Conservation (phyloP, 2,888 invertebrate genomes). For the Cremastinae sp. region DNA sequence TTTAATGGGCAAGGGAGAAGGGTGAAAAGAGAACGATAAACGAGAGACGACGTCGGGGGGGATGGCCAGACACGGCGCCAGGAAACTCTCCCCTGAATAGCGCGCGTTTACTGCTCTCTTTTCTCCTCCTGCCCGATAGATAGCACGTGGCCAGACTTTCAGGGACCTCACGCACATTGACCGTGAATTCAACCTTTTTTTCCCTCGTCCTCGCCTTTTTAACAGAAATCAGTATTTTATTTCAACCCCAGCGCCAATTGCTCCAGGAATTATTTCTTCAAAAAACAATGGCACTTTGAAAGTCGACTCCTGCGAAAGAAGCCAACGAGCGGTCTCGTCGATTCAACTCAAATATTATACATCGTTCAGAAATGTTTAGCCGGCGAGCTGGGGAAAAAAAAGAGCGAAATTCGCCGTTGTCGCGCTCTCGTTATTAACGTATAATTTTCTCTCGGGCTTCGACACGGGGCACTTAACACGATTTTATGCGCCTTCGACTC, state of each 20-base stretch:
- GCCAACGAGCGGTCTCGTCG: too few relatives aligned
- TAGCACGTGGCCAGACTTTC: constrained; percentile 76
- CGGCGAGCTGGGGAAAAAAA: not conserved
- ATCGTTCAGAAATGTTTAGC: too few relatives aligned
- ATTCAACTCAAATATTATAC: too few relatives aligned
- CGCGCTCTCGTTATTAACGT: constrained; percentile 14
- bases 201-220: too few relatives aligned
- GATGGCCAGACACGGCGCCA: constrained; percentile 35
- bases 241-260: too few relatives aligned
- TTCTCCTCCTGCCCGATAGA: constrained; percentile 54
- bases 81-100: constrained; percentile 34
- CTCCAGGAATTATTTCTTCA: not conserved
- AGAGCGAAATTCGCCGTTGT: constrained; percentile 17
- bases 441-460: not conserved
- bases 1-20: constrained; percentile 12
- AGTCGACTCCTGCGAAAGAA: not conserved
- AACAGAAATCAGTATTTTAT: too few relatives aligned
- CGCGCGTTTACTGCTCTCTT: too few relatives aligned
- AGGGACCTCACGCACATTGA: constrained; percentile 76
- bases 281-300: not conserved
- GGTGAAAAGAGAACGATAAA: constrained; percentile 31
- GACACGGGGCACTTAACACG: constrained; percentile 7
- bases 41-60: not conserved
- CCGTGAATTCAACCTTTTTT: constrained; percentile 69
- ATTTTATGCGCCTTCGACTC: not conserved